phyloP scores from a whole-genome alignment of 2,797 vertebrate genomes.

The Aldrovandia affinis region DNA sequence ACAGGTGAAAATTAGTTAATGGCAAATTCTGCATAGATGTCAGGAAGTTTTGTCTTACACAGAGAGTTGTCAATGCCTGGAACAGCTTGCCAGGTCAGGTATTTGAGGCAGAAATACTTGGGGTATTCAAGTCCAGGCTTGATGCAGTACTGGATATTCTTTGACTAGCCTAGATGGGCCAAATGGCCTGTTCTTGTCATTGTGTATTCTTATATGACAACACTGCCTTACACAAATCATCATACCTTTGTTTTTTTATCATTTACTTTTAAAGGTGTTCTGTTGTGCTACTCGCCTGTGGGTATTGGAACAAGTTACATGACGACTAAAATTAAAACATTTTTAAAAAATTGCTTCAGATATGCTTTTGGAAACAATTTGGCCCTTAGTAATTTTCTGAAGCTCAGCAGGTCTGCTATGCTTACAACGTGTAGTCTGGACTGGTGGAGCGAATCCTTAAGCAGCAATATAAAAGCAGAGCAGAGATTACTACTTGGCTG shows the following conservation, averaged over 20 bases:
- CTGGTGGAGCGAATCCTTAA: not conserved
- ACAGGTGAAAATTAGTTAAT: no score
- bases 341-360: no score
- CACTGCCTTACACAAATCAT: not conserved
- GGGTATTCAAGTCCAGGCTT: no score
- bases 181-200: no score
- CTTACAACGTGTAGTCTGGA: not conserved
- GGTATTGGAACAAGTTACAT: not conserved
- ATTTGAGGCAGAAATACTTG: no score
- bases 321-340: not conserved
- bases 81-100: no score
- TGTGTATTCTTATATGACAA: no score
- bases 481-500: not conserved
- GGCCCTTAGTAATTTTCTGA: not conserved
- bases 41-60: no score
- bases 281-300: not conserved
- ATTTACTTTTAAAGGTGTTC: not conserved
- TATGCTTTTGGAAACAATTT: not conserved
- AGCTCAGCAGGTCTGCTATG: not conserved
- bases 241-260: not conserved
- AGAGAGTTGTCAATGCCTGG: no score
- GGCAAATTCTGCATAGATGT: no score
- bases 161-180: no score
- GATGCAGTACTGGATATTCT: no score
- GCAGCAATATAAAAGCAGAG: not conserved